Evolutionary conservation across 2,797 vertebrate species (phyloP).

Genomic region (Aotus griseimembra): DNA sequence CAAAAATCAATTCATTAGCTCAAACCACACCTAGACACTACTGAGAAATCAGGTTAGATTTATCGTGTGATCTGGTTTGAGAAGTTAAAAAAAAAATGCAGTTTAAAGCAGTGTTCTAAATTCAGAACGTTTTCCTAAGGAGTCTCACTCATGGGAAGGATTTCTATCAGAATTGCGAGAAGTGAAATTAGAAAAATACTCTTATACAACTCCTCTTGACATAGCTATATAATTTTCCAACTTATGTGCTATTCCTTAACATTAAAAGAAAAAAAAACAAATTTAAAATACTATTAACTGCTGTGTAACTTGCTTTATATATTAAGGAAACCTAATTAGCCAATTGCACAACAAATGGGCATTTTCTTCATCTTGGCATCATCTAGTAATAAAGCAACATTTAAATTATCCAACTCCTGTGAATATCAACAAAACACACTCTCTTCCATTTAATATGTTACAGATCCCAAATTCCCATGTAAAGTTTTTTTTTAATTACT

Average conservation of each 20-base stretch:
- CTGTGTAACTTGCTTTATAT: slow-evolving; percentile 4
- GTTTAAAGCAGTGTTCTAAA: slow-evolving; percentile 3
- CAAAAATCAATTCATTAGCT: not conserved
- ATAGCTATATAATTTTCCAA: not conserved
- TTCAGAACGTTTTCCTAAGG: not conserved
- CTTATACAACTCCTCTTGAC: not conserved
- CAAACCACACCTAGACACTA: not conserved
- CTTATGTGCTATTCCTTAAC: not conserved
- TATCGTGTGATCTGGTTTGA: not conserved
- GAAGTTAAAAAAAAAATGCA: not conserved
- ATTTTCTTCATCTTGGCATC: slow-evolving; percentile 60
- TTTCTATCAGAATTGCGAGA: not conserved
- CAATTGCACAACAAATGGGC: not conserved
- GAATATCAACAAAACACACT: slow-evolving; percentile 52
- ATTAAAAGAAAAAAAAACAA: not conserved
- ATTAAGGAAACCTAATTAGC: slow-evolving; percentile 54
- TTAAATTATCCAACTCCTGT: slow-evolving; percentile 45
- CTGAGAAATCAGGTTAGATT: not conserved
- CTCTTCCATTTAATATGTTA: slow-evolving; percentile 52
- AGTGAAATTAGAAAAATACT: not conserved
- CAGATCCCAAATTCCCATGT: slow-evolving; percentile 64
- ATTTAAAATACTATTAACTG: slow-evolving; percentile 4
- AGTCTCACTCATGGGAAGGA: not conserved
- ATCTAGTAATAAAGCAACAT: slow-evolving; percentile 50
- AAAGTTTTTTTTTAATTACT: slow-evolving; percentile 71